Percentiles rank a stretch among this genome's conserved stretches.
Conservation (phyloP, 2,797 vertebrate species). For the Malurus splendens region DNA sequence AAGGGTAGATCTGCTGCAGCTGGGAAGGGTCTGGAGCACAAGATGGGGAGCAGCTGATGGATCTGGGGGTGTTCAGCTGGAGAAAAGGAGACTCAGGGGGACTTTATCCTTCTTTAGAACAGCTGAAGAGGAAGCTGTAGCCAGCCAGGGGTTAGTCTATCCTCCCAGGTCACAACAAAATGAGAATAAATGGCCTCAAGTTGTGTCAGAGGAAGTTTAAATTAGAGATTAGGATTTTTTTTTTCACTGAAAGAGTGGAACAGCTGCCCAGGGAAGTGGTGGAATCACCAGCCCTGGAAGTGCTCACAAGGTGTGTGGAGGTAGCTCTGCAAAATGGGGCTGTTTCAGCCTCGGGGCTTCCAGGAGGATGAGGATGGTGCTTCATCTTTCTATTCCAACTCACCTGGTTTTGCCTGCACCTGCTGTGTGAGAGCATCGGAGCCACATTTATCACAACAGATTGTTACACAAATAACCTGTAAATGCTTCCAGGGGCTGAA, state of each 20-base stretch:
- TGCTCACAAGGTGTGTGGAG: not conserved
- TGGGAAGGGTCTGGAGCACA: not conserved
- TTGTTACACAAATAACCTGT: fast-evolving
- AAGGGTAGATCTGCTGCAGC: not conserved
- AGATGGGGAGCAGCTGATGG: not conserved
- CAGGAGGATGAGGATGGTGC: not conserved
- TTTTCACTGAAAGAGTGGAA: not conserved
- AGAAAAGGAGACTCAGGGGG: not conserved
- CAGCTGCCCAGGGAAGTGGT: fast-evolving
- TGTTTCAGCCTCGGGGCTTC: not conserved
- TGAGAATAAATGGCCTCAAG: not conserved
- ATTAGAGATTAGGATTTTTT: not conserved
- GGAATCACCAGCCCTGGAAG: not conserved
- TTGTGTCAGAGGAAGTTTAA: not conserved
- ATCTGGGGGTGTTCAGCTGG: not conserved
- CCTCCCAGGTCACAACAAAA: not conserved
- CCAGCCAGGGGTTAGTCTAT: fast-evolving
- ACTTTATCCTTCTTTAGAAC: not conserved
- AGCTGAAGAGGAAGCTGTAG: not conserved
- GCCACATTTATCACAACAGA: not conserved
- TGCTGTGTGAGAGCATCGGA: not conserved
- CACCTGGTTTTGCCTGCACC: fast-evolving
- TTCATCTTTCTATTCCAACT: fast-evolving
- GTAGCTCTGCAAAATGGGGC: not conserved
- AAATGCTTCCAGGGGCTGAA: not conserved